Base-by-base conservation (phyloP, 2,888 invertebrate genomes). In the Conops quadrifasciatus region DNA sequence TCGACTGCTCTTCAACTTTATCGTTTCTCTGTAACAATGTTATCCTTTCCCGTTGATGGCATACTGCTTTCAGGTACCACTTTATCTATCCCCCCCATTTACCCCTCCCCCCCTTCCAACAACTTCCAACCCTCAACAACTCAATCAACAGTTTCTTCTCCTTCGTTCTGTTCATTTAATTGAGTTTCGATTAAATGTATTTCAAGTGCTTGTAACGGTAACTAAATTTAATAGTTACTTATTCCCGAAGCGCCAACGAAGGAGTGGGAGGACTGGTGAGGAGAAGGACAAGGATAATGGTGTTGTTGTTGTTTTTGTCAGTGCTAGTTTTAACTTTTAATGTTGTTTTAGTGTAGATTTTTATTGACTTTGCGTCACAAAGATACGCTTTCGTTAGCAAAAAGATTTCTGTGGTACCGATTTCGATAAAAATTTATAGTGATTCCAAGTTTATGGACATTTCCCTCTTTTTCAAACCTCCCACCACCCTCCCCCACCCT, bases 161-260 rank as follows among this genome's bases (percentile, higher is more conserved):
- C 24, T 19, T 5, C 26, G 11, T 63, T 45, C 24, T 16, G 21
- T 19, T 15, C 62, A 47, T 58, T 64, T 72, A 72, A 72, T 72
- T 72, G 59, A 70, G 70, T 70, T 72, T 72, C 67, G 49, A 72
- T 70, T 72, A 36, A 49, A 28, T 24, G 36, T 43, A 53, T 58
- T 45, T 58, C 58, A 59, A 58, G 26, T 59, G 28, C 67, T 66
- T n/a, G 51, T 30, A 66, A 66, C 53, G 56, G 66, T 53, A 66
- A 66, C 65, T 65, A 51, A 43, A 21, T 53, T 53, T 53, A 47
- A 45, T 24, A 47, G 47, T 63, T 63, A 24, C 28, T 58, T 1
- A 36, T 36, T 36, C 36, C 36, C 36, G 36, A 7, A 36, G 36
- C 36, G 9, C 36, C 36, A n/a, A n/a, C 36, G 9, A 36, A 36